Percentiles rank a stretch among this genome's conserved stretches.
phyloP scores from a whole-genome alignment of 2,113 vertebrate genomes.

The Halcyon malimbica region DNA sequence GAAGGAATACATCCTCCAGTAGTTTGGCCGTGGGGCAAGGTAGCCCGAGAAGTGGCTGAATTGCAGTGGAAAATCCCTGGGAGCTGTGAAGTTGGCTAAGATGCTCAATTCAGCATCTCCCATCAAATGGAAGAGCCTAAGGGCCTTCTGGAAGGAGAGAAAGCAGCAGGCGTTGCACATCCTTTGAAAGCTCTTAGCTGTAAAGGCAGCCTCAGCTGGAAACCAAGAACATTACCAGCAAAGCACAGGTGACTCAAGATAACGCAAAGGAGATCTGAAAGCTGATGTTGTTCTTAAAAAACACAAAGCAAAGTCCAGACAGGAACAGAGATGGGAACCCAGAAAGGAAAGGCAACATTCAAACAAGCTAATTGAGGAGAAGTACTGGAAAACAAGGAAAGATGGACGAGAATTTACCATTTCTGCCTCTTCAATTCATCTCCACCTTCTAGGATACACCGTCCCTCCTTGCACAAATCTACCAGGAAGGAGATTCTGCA shows the following conservation, averaged over 20 bases:
- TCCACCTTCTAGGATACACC: neutral
- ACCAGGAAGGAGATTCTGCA: neutral
- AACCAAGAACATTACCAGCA: neutral
- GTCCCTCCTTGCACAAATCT: neutral
- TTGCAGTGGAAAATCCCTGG: neutral
- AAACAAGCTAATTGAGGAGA: neutral
- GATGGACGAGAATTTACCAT: fast-evolving
- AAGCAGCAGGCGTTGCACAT: fast-evolving
- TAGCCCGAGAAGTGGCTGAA: neutral
- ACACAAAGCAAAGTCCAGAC: neutral
- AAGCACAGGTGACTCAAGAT: neutral
- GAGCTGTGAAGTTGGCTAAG: neutral
- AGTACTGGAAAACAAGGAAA: neutral
- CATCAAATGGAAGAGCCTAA: neutral
- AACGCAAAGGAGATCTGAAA: neutral
- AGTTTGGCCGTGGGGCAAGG: neutral
- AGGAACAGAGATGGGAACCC: neutral
- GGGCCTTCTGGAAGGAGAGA: neutral
- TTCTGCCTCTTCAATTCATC: neutral
- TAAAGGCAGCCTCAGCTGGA: neutral
- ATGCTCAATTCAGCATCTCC: neutral
- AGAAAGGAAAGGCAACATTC: neutral
- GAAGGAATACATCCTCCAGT: neutral
- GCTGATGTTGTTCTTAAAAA: neutral
- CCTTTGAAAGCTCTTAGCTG: fast-evolving